Evolutionary conservation across 2,888 invertebrate genomes (phyloP).

Genomic region (Sycophila texana): DNA sequence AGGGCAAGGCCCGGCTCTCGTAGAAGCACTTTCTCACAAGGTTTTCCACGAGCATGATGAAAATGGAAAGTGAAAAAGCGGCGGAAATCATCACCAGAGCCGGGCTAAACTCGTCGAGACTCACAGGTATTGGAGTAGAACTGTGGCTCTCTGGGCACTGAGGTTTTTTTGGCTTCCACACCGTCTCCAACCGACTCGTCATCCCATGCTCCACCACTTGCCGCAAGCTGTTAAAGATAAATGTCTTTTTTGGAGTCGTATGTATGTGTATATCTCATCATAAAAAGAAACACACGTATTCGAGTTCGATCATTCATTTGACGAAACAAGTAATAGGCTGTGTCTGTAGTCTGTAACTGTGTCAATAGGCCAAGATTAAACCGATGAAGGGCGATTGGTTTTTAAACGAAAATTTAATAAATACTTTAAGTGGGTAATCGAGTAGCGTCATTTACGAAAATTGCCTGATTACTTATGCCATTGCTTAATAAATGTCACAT

Average conservation of each 20-base stretch:
- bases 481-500: no score
- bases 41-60: conserved; percentile 61
- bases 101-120: conserved; percentile 65
- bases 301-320: conserved; percentile 1
- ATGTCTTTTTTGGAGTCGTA: not conserved
- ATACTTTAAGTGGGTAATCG: no score
- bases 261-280: not conserved
- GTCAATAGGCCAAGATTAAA: no score
- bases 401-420: no score
- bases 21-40: conserved; percentile 16
- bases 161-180: conserved; percentile 64
- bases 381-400: no score
- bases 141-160: conserved; percentile 66
- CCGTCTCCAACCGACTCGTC: conserved; percentile 58
- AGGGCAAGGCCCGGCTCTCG: not conserved
- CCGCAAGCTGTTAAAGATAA: conserved; percentile 60
- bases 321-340: no score
- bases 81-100: conserved; percentile 62
- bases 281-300: not conserved
- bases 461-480: no score
- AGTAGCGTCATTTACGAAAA: no score
- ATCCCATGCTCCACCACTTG: conserved; percentile 65
- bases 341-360: no score
- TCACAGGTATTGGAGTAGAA: conserved; percentile 64
- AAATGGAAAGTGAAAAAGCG: conserved; percentile 58